Base-by-base conservation (phyloP, 1,140 invertebrate genomes). In the Globodera ellingtonae region DNA sequence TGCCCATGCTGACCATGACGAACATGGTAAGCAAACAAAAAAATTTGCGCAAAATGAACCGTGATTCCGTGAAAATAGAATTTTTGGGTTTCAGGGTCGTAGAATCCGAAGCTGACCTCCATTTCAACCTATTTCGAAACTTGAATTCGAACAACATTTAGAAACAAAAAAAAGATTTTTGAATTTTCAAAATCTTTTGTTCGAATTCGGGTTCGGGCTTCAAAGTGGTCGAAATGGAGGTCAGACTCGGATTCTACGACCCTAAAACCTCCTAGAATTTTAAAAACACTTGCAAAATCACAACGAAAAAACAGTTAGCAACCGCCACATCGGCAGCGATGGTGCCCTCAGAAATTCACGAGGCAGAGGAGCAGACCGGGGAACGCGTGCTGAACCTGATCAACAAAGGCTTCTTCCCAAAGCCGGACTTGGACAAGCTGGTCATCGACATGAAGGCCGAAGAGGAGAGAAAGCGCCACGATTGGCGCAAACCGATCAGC, bases 341-440 rank as follows among this genome's bases (percentile, higher is more conserved):
- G 75, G 62, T 77, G 48, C 75, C 75, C 21, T n/a, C 44, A 6
- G 75, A 77, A 47, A 52, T 77, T 35, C 9, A 70, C 21, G 56
- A 48, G 15, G 50, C 48, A 59, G 21, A 62, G 24, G 62, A 77
- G 8, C 59, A 44, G 46, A 65, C 65, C 46, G 15, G 21, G n/a
- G 62, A 48, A 44, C 50, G 24, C 10, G 62, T 77, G 46, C 69
- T 67, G 7, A 67, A 35, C n/a, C 24, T 65, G 69, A 67, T 67
- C 48, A 13, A 67, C 13, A 44, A 35, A 24, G 75, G 75, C 65
- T 77, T 77, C 69, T 62, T 77, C 24, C 75, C 75, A 13, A 69
- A 21, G 50, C 75, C 62, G 21, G 62, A 77, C 48, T 13, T 18
- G n/a, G 62, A 70, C 13, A 62, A 47, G 50, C 48, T 69, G 46